Evolutionary conservation across 2,113 vertebrate species (phyloP).

Genomic region (Silurus glanis): DNA sequence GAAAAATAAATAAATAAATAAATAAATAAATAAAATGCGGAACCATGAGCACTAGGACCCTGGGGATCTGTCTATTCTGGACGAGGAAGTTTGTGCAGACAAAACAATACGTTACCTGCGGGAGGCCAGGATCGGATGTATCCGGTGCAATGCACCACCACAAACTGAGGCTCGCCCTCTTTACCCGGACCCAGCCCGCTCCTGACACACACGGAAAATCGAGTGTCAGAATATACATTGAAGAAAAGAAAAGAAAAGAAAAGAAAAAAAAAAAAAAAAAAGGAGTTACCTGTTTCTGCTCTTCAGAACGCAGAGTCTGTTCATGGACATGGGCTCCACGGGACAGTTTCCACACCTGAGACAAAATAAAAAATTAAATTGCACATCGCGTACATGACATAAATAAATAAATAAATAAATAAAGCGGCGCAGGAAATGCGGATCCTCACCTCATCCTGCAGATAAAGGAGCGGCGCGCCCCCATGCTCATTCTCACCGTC

Average conservation of each 20-base stretch:
- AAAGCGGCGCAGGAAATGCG: not conserved
- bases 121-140: slow-evolving; percentile 98
- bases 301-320: slow-evolving; percentile 86
- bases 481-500: slow-evolving; percentile 94
- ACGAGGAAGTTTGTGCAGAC: not conserved
- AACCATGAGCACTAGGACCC: slow-evolving; percentile 17
- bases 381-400: not conserved
- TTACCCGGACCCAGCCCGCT: slow-evolving; percentile 85
- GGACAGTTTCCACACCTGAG: slow-evolving; percentile 83
- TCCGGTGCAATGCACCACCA: slow-evolving; percentile 95
- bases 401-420: not conserved
- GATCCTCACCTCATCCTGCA: slow-evolving; percentile 90
- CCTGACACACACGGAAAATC: slow-evolving; percentile 60
- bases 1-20: not conserved
- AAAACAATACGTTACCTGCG: slow-evolving; percentile 76
- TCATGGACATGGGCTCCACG: slow-evolving; percentile 84
- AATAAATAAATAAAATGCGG: too few relatives aligned
- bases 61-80: not conserved
- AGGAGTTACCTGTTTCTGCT: slow-evolving; percentile 85
- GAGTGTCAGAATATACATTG: too few relatives aligned
- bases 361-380: not conserved
- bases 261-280: not conserved
- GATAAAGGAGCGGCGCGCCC: slow-evolving; percentile 93
- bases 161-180: slow-evolving; percentile 91
- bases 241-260: too few relatives aligned